Evolutionary conservation across 2,113 vertebrate species (phyloP), one percentile per base, ranked within the genome.

Genomic region (Geococcyx californianus): DNA sequence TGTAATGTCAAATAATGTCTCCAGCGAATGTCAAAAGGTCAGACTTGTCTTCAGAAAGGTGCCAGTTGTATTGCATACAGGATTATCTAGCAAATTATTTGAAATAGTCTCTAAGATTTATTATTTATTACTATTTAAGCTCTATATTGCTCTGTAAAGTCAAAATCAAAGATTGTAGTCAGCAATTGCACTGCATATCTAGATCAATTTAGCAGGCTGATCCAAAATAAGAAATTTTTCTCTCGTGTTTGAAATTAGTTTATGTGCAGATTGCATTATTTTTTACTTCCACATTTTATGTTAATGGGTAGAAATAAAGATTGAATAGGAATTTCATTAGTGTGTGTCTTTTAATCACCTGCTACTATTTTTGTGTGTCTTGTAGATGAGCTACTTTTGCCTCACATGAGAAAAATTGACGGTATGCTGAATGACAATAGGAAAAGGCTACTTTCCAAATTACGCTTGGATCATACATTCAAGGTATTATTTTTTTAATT

Each of bases 391-490:
- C 97, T 99, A 16, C 98, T 99, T 97, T 97, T 99, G 97, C 99
- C 99, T 93, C 99, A 99, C 79, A 99, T 99, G 99, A 99, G 98
- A 97, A 99, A 98, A 97, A 99, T 99, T 82, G 99, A 99, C 85
- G 98, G 98, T 13, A 98, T 99, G 99, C 98, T 99, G 95, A 99
- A 98, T 77, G 99, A 99, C 97, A 99, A 99, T 95, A 98, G 99
- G 90, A 99, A 98, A 95, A 98, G 98, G 86, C 98, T 99, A 94
- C 99, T 99, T 93, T 98, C 98, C 94, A 99, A 99, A 96, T 97
- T 99, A 66, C 98, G 97, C 94, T 97, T 99, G 96, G 99, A 99
- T 87, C 99, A 99, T 60, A 94, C 99, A 85, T 98, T 99, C 80
- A 99, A 99, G 99, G 99, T 99, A 98, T 78, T 86, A 87, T 58